A percentile compares a stretch with the other conserved stretches of the same genome.
Evolutionary conservation across 2,113 vertebrate species (phyloP).

Genomic region (Fukomys damarensis): DNA sequence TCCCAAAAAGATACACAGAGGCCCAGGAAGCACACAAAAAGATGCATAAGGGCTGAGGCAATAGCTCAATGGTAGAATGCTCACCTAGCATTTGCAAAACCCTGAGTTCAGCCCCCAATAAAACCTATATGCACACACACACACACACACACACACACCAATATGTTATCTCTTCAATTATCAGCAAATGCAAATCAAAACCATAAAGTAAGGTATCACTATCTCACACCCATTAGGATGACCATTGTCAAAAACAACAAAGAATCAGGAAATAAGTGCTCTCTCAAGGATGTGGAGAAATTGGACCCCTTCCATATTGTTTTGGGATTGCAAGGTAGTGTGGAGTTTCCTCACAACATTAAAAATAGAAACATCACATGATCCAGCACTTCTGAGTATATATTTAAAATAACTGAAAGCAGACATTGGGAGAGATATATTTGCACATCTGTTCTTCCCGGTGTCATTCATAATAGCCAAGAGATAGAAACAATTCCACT

Average conservation of each 20-base stretch:
- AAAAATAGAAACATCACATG: neutral
- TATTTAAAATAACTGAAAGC: constrained; percentile 37
- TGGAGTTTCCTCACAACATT: neutral
- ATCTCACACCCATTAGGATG: neutral
- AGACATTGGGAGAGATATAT: neutral
- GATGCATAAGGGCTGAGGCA: no score
- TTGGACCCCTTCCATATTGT: neutral
- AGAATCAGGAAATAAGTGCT: neutral
- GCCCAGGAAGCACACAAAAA: neutral
- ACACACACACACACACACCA: neutral
- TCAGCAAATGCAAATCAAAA: neutral
- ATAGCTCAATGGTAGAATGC: neutral
- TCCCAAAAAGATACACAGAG: neutral
- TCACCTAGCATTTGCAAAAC: neutral
- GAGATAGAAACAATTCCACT: neutral
- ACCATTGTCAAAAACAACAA: neutral
- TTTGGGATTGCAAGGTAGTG: neutral
- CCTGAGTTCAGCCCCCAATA: neutral
- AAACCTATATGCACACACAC: neutral
- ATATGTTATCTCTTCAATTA: neutral
- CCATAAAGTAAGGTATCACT: neutral
- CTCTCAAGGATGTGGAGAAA: neutral
- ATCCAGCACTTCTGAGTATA: neutral
- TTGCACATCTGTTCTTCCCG: neutral
- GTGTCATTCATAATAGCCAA: neutral